Conservation (phyloP, 1,140 invertebrate genomes). For the Holotrichia oblita region DNA sequence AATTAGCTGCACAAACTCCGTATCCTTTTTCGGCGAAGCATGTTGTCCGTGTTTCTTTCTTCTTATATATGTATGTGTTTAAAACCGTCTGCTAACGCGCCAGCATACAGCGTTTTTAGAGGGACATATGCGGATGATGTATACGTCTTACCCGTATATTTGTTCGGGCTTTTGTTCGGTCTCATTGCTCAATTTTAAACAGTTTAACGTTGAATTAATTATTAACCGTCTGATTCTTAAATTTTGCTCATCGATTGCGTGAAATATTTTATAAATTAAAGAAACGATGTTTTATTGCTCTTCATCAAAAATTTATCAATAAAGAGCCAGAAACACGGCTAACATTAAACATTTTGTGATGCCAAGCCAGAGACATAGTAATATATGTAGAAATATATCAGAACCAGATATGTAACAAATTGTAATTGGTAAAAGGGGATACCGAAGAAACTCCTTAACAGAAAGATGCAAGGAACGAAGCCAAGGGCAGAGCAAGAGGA, state of each 20-base stretch:
- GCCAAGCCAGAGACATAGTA: too few relatives aligned
- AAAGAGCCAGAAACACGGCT: too few relatives aligned
- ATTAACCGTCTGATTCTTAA: not conserved
- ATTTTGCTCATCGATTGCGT: not conserved
- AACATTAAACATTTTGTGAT: too few relatives aligned
- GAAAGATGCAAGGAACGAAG: too few relatives aligned
- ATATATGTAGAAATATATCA: too few relatives aligned
- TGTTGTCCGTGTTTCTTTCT: slow-evolving; percentile 25
- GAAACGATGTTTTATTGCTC: too few relatives aligned
- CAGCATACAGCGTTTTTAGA: not conserved
- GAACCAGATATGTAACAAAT: too few relatives aligned
- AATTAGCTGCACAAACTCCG: slow-evolving; percentile 31
- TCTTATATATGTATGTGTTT: not conserved
- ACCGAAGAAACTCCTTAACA: too few relatives aligned
- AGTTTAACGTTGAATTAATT: slow-evolving; percentile 36
- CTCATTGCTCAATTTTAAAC: slow-evolving; percentile 33
- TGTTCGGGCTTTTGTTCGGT: not conserved
- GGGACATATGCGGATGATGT: not conserved
- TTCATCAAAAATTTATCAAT: too few relatives aligned
- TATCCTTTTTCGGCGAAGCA: slow-evolving; percentile 32
- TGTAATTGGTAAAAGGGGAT: too few relatives aligned
- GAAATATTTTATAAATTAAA: not conserved
- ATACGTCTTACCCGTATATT: not conserved
- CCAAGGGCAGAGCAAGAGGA: too few relatives aligned
- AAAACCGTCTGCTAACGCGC: slow-evolving; percentile 13